Evolutionary conservation across 2,888 invertebrate genomes (phyloP).

Genomic region (Lasioglossum oenotherae): DNA sequence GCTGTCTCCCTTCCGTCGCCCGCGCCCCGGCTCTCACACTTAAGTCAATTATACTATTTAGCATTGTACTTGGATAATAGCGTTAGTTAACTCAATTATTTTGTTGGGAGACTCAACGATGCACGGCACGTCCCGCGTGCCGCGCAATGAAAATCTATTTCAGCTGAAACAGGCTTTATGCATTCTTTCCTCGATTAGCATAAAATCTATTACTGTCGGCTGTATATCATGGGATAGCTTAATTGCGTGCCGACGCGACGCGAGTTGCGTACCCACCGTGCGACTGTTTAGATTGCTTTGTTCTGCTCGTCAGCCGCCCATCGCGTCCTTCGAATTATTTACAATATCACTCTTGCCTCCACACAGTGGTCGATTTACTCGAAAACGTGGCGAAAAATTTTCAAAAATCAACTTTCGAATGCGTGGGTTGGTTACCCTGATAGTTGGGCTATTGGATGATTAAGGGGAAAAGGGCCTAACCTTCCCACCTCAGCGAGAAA

Average conservation of each 20-base stretch:
- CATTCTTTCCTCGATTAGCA: conserved; percentile 43
- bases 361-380: too few relatives aligned
- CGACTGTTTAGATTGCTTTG: neutral
- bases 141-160: conserved; percentile 58
- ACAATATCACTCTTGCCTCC: neutral
- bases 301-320: neutral
- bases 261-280: neutral
- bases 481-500: too few relatives aligned
- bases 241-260: neutral
- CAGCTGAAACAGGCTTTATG: conserved; percentile 34
- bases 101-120: conserved; percentile 56
- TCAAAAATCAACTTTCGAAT: too few relatives aligned
- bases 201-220: conserved; percentile 28
- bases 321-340: neutral
- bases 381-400: too few relatives aligned
- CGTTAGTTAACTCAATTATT: conserved; percentile 77
- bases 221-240: neutral
- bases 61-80: conserved; percentile 79
- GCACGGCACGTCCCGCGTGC: conserved; percentile 56
- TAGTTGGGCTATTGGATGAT: too few relatives aligned
- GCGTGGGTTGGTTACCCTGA: too few relatives aligned
- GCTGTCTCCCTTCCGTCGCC: conserved; percentile 14
- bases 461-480: too few relatives aligned
- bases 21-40: conserved; percentile 55
- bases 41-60: conserved; percentile 81